Base-by-base conservation (phyloP, 1,140 invertebrate genomes). In the Aethina tumida region DNA sequence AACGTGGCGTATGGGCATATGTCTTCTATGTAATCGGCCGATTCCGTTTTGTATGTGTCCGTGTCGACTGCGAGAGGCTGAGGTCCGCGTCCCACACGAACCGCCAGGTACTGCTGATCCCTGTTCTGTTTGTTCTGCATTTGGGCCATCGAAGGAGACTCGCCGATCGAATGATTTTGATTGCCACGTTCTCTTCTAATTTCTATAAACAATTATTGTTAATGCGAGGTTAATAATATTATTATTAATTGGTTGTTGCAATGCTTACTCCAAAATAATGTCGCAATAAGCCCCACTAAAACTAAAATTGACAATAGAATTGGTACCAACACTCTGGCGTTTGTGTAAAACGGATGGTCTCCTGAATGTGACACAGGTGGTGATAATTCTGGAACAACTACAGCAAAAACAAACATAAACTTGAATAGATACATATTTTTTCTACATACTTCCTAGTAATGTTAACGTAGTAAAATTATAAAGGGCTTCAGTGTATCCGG, bases 1-100 rank as follows among this genome's bases (percentile, higher is more conserved):
- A 90, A 90, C 18, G 87, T 91, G 24, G 86, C 87, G 64, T 91
- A 90, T 2, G 85, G 85, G 59, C 86, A 91, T 42, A 89, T 86
- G 61, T 91, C 87, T 67, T 90, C 86, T 45, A 86, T 85, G 61
- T 88, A 89, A 58, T 89, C 85, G 13, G 58, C 53, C 0, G 58
- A 59, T 37, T 59, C 60, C 2, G 53, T 45, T 39, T 61, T 60
- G 47, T 59, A 60, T 7, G 53, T 49, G 32, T 58, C 55, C 17
- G 52, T 38, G 20, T 59, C 55, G 7, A 53, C 69, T 61, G 31
- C 71, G 62, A 42, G 17, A 9, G 54, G 54, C 29, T 60, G 57
- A 21, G 44, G 57, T 4, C 56, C 55, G 8, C 59, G 45, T 13
- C 54, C 57, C 1, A 54, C 55, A 5, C 75, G 61, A 19, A 75